Base-by-base conservation (phyloP, 2,113 vertebrate genomes). In the Myodes glareolus region DNA sequence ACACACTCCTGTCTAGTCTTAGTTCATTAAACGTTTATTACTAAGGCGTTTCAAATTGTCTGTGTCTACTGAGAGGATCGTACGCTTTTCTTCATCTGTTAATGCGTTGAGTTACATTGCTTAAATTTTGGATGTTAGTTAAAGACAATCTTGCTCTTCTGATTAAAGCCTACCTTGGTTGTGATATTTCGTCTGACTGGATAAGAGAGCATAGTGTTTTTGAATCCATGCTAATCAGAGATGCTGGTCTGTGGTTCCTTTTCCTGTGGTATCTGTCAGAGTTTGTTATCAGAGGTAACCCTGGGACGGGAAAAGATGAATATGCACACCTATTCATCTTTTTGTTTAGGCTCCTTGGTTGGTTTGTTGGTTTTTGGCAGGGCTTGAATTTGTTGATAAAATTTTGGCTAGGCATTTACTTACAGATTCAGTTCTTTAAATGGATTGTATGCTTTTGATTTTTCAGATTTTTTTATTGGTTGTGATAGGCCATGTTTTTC, bases 21-120 rank as follows among this genome's bases (percentile, higher is more conserved):
- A 90, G 17, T 70, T 91, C 81, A 97, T 31, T 76, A 13, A 85
- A 88, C 77, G 36, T 42, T 94, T 91, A 58, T 75, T 87, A 52
- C 77, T 19, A 84, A 55, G 25, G 76, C 76, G 33, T 13, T 7
- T 78, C 92, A 33, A 70, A 33, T 73, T 84, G 73, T 95, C 58
- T 78, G 5, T 2, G 42, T n/a, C 42, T 93, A 7, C 50, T 91
- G 29, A 70, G 47, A 42, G 90, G 65, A 81, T 82, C 36, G 29
- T 67, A 16, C 63, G 25, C 27, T 47, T 82, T 82, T 39, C 14
- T 82, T 89, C 5, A 58, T 47, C 23, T 82, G 36, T 86, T 92
- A 55, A 67, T 90, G 10, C 27, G 50, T 45, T 88, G 8, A 73
- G 61, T 81, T 55, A 42, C 73, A 81, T 50, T 61, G 67, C 55